phyloP scores from a whole-genome alignment of 2,113 vertebrate species.

The Gorsachius goisagi region DNA sequence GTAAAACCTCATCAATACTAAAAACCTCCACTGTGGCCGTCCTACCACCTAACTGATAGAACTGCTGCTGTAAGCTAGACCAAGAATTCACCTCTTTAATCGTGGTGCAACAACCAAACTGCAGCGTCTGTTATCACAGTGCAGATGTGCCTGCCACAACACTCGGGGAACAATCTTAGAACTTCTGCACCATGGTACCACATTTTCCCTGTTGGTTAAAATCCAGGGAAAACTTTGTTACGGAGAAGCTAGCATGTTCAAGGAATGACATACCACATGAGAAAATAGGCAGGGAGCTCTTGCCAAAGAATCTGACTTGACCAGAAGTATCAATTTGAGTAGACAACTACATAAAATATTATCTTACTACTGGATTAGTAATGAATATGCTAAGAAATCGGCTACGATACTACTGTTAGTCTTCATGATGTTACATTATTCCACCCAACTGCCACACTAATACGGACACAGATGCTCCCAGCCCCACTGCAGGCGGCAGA shows the following conservation, averaged over 20 bases:
- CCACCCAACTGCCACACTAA: background rate
- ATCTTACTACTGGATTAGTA: background rate
- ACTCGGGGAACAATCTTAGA: fast-evolving
- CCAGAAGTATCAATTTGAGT: background rate
- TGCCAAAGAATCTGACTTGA: background rate
- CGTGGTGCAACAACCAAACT: background rate
- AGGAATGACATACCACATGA: background rate
- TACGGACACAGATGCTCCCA: background rate
- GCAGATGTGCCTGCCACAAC: background rate
- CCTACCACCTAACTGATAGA: fast-evolving
- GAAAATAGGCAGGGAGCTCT: background rate
- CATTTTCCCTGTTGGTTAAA: background rate
- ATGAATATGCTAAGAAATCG: background rate
- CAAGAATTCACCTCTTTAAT: background rate
- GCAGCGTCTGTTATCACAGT: fast-evolving
- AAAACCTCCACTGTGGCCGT: background rate
- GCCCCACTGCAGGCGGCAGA: background rate
- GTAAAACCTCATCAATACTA: background rate
- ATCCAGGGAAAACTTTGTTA: background rate
- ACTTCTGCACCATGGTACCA: background rate
- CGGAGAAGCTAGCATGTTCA: fast-evolving
- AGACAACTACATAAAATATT: background rate
- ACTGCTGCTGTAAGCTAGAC: background rate
- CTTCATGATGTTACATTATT: no score
- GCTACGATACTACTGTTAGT: background rate